Evolutionary conservation across 1,140 invertebrate genomes (phyloP).

Genomic region (Parasteatoda tepidariorum): DNA sequence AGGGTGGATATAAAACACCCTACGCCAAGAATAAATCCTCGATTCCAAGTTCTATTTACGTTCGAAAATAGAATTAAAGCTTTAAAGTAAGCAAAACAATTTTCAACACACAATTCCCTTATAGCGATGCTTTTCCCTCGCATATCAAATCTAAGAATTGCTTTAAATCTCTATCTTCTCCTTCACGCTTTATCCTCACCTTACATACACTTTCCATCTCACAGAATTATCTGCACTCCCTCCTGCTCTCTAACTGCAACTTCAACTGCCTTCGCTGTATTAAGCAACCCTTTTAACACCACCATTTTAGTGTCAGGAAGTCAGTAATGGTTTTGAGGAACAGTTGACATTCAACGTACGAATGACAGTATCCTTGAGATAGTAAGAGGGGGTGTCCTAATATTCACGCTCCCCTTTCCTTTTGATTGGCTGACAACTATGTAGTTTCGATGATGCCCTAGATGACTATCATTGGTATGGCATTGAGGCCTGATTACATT

Average conservation of each 20-base stretch:
- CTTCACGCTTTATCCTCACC: not conserved
- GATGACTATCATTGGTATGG: constrained; percentile 27
- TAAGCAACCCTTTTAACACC: constrained; percentile 56
- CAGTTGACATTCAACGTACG: not conserved
- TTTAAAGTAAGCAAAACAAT: too few species aligned
- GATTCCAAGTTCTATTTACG: too few species aligned
- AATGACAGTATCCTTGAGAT: constrained; percentile 19
- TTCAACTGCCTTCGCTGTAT: not conserved
- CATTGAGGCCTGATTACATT: constrained; percentile 25
- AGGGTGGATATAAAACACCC: too few species aligned
- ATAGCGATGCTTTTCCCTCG: too few species aligned
- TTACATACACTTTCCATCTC: not conserved
- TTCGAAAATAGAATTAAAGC: too few species aligned
- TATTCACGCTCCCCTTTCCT: not conserved
- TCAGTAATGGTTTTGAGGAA: constrained; percentile 42
- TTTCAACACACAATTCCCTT: not conserved
- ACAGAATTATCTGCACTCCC: not conserved
- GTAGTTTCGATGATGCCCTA: constrained; percentile 12
- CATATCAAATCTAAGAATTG: not conserved
- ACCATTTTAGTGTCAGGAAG: constrained; percentile 14
- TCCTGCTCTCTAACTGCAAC: not conserved
- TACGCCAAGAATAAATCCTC: too few species aligned
- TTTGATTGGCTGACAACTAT: constrained; percentile 48
- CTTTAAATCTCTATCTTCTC: not conserved
- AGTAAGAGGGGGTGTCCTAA: too few species aligned